These are phyloP conservation scores for Scartelaos histophorus DNA, from an alignment of 2,113 vertebrate species.

Conservation along the genomic window DNA sequence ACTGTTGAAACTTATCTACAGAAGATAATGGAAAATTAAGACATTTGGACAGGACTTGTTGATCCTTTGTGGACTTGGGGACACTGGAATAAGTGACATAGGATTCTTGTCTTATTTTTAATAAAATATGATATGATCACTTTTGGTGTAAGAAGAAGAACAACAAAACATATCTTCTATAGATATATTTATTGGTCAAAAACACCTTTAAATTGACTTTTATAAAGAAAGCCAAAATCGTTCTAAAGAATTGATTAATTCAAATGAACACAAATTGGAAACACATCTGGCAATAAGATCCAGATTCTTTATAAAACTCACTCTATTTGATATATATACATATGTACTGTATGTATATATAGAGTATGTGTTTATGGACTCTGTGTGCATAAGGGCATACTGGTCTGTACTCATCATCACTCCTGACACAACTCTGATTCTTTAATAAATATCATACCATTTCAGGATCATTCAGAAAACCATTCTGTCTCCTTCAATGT, in stretches of 20 bases:
- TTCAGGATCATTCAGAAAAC: constrained; percentile 72
- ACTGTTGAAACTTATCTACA: constrained; percentile 70
- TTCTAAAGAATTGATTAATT: constrained; percentile 44
- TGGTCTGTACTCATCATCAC: constrained; percentile 65
- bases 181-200: constrained; percentile 75
- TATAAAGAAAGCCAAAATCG: constrained; percentile 75
- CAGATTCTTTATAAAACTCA: constrained; percentile 79
- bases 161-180: constrained; percentile 71
- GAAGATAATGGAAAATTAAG: constrained; percentile 62
- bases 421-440: constrained; percentile 45
- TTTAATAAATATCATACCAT: constrained; percentile 47
- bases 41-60: constrained; percentile 18
- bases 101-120: constrained; percentile 7
- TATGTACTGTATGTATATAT: constrained; percentile 74
- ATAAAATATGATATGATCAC: constrained; percentile 16
- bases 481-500: constrained; percentile 72
- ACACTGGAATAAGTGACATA: not conserved
- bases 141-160: constrained; percentile 18
- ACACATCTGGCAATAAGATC: constrained; percentile 58
- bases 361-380: constrained; percentile 69
- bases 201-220: constrained; percentile 71
- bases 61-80: constrained; percentile 4
- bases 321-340: constrained; percentile 81
- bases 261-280: constrained; percentile 56
- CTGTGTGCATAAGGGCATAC: constrained; percentile 61